Evolutionary conservation across 2,113 vertebrate species (phyloP).

Genomic region (Cyphomyrus discorhynchus): DNA sequence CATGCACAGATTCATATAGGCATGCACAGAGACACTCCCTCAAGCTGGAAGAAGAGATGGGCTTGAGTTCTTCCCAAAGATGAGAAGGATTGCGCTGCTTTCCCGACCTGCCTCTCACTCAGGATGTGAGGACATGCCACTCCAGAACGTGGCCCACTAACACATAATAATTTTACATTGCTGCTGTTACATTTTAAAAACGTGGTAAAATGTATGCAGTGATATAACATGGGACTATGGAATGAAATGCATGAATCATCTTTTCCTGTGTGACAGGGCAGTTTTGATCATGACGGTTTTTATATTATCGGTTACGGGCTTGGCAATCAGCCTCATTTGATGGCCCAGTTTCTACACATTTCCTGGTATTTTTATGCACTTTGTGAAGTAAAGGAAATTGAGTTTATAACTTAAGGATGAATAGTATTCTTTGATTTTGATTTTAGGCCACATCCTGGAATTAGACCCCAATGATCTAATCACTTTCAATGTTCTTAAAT

Average conservation of each 20-base stretch:
- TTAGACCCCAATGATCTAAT: not conserved
- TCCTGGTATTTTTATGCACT: not conserved
- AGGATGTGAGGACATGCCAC: not conserved
- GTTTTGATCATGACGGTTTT: not conserved
- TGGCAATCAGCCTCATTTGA: not conserved
- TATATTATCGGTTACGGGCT: not conserved
- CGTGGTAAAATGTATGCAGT: not conserved
- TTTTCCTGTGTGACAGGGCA: not conserved
- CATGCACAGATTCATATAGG: not conserved
- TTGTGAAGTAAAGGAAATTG: not conserved
- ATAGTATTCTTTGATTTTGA: not conserved
- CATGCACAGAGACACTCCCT: not conserved
- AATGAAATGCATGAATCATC: not conserved
- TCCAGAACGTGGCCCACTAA: not conserved
- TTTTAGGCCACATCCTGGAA: not conserved
- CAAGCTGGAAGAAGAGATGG: not conserved
- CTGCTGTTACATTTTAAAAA: not conserved
- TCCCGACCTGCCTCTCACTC: not conserved
- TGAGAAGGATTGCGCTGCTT: not conserved
- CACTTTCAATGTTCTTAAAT: not conserved
- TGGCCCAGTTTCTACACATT: not conserved
- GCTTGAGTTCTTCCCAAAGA: not conserved
- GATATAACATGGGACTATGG: not conserved
- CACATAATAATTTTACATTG: conserved; percentile 5
- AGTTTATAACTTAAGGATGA: not conserved